phyloP scores from a whole-genome alignment of 2,797 vertebrate genomes.

The Tenualosa thibaudeaui region DNA sequence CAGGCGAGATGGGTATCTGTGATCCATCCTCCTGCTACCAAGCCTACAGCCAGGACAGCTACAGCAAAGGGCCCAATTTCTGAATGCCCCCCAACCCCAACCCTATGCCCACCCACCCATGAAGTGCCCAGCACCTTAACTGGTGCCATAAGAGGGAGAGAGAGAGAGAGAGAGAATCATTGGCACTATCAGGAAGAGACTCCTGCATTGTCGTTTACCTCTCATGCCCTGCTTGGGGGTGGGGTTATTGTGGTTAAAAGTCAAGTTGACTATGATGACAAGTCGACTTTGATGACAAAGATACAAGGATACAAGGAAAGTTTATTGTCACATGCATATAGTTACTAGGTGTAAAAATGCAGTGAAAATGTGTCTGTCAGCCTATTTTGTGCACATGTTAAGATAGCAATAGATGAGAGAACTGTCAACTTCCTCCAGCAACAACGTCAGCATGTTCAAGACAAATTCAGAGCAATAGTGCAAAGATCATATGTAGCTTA shows the following conservation, averaged over 20 bases:
- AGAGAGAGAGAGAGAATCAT: neutral
- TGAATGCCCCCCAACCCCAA: conserved; percentile 35
- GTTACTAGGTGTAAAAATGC: too few relatives aligned
- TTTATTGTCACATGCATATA: too few relatives aligned
- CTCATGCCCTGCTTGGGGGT: neutral
- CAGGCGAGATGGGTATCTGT: conserved; percentile 61
- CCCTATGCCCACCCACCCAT: too few relatives aligned
- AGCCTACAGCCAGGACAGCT: conserved; percentile 57
- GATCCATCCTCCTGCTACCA: conserved; percentile 65
- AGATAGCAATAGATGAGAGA: neutral
- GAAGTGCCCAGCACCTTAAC: neutral
- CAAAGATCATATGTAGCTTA: neutral
- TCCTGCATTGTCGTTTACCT: neutral
- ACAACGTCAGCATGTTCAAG: neutral
- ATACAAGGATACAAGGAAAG: too few relatives aligned
- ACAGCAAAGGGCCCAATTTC: conserved; percentile 68
- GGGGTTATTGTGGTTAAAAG: neutral
- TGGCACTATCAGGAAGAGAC: neutral
- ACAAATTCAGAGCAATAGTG: neutral
- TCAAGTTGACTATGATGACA: neutral
- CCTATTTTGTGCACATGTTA: too few relatives aligned
- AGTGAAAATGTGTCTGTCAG: too few relatives aligned
- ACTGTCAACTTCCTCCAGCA: neutral
- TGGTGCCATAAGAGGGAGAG: neutral
- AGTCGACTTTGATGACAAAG: too few relatives aligned